These are phyloP conservation scores for Eristalinus sepulchralis DNA, from an alignment of 2,888 invertebrate species.

Conservation along the genomic window DNA sequence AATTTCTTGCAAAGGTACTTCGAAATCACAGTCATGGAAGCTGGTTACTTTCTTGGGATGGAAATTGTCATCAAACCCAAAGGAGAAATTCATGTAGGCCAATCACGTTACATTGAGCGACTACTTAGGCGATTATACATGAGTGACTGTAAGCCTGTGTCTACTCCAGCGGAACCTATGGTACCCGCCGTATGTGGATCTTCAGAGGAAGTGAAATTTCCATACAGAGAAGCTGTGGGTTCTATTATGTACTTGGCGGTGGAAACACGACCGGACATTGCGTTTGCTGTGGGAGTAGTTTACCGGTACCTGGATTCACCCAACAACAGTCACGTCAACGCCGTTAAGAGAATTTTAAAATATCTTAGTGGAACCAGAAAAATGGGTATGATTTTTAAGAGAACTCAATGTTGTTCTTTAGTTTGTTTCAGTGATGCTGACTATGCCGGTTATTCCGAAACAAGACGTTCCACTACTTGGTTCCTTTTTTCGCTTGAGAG, in stretches of 20 bases:
- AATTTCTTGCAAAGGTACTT: slow-evolving; percentile 1
- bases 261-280: too few species aligned
- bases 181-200: too few species aligned
- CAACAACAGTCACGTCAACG: slow-evolving; percentile 13
- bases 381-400: slow-evolving; percentile 20
- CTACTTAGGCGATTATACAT: slow-evolving; percentile 28
- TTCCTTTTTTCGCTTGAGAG: too few species aligned
- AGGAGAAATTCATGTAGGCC: slow-evolving; percentile 25
- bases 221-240: too few species aligned
- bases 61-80: slow-evolving; percentile 9
- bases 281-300: neutral
- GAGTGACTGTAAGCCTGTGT: slow-evolving; percentile 12
- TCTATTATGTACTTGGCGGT: too few species aligned
- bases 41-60: slow-evolving; percentile 33
- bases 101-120: slow-evolving; percentile 12
- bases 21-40: slow-evolving; percentile 12
- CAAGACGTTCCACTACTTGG: too few species aligned
- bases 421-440: slow-evolving; percentile 19
- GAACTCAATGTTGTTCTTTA: neutral
- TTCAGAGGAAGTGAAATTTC: too few species aligned
- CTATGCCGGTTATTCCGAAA: too few species aligned
- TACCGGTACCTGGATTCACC: slow-evolving; percentile 18
- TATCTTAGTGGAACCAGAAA: slow-evolving; percentile 13
- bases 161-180: too few species aligned
- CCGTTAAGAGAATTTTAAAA: slow-evolving; percentile 23